Percentiles rank a stretch among this genome's conserved stretches.
Conservation (phyloP, 1,140 invertebrate genomes). For the Drosophila sechellia region DNA sequence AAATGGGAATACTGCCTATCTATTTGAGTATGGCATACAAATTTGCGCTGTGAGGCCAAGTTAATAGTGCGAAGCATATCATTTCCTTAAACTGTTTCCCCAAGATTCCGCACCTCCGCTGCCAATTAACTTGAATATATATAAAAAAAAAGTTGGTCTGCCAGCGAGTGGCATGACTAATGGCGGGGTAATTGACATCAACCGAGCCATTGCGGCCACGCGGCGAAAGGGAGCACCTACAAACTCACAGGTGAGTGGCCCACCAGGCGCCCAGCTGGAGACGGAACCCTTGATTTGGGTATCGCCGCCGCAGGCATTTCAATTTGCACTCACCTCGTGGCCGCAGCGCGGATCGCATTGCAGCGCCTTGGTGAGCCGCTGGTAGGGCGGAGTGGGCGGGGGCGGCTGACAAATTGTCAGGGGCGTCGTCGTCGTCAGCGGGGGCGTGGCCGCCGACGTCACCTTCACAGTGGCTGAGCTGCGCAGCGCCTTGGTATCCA, state of each 20-base stretch:
- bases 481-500: constrained; percentile 82
- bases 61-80: neutral
- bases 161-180: neutral
- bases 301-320: constrained; percentile 6
- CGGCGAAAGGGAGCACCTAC: neutral
- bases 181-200: constrained; percentile 11
- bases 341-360: constrained; percentile 84
- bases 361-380: constrained; percentile 84
- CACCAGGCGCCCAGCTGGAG: no score
- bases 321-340: constrained; percentile 80
- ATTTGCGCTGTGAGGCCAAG: no score
- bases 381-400: constrained; percentile 82
- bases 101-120: neutral
- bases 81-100: no score
- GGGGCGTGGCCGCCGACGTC: constrained; percentile 36
- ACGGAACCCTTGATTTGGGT: neutral
- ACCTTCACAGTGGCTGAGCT: constrained; percentile 67
- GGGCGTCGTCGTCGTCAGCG: constrained; percentile 47
- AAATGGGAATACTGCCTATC: neutral
- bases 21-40: no score
- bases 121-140: neutral
- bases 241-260: neutral
- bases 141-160: neutral
- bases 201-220: neutral
- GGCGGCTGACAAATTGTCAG: constrained; percentile 76